Base-by-base conservation (phyloP, 2,888 invertebrate species). In the Dicranocentrus wangi region DNA sequence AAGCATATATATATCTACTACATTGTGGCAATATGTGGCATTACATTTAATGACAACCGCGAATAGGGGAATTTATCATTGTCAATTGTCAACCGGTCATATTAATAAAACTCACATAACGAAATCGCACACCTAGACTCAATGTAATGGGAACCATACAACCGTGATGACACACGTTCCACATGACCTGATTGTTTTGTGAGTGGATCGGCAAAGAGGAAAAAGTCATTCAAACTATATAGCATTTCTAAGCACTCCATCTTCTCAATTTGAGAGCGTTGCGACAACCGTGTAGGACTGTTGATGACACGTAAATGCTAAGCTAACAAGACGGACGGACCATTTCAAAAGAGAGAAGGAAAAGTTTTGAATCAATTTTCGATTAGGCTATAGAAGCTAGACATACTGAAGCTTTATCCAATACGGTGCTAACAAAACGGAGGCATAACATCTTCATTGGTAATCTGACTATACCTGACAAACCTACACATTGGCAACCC, bases 251-350 rank as follows among this genome's bases (percentile, higher is more conserved):
- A 47, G 13, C 61, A 65, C 55, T 53, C 53, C 53, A 65, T 73
- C 65, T 73, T 65, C 15, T 42, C 53, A 17, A 21, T 39, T 13
- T 3, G 19, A 63, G n/a, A 53, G 61, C 13, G 19, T 13, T 28
- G 19, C 32, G 65, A 75, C 55, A 66, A 75, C 39, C 65, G 27
- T 75, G 51, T 55, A 32, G 66, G 55, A 75, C 65, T 55, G 39
- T 39, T 73, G 51, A 63, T 53, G 61, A 66, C 47, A 25, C 17
- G 19, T 39, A 23, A 47, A 7, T 66, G 28, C 23, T 47, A 7
- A n/a, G 25, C 47, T 66, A 66, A 66, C 65, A 65, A 65, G 65
- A 65, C 42, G 43, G 65, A 65, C 43, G 10, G 43, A n/a, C n/a
- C n/a, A n/a, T n/a, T n/a, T n/a, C n/a, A n/a, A n/a, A n/a, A n/a